Evolutionary conservation across 2,113 vertebrate genomes (phyloP).

Genomic region (Nasalis larvatus): DNA sequence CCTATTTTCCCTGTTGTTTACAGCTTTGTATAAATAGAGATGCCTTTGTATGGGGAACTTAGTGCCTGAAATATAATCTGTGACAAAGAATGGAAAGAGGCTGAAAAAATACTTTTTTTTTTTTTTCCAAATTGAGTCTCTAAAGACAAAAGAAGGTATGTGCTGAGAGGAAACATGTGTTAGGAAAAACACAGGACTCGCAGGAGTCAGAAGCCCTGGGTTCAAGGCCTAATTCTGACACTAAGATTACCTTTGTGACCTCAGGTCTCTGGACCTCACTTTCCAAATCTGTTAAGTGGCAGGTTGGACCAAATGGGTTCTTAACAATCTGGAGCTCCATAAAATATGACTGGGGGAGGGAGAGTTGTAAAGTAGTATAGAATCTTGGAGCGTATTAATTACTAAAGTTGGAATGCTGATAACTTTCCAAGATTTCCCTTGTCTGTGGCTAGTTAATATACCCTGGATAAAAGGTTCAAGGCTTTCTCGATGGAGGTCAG

Average conservation of each 20-base stretch:
- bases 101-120: not conserved
- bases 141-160: not conserved
- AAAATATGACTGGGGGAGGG: not conserved
- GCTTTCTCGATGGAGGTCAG: not conserved
- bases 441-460: not conserved
- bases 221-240: not conserved
- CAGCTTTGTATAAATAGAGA: conserved; percentile 44
- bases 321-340: not conserved
- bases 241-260: not conserved
- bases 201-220: not conserved
- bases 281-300: not conserved
- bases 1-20: conserved; percentile 48
- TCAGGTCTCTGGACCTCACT: not conserved
- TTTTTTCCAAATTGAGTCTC: not conserved
- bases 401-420: not conserved
- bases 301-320: not conserved
- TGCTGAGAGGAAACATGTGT: not conserved
- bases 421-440: not conserved
- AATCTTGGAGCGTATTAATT: not conserved
- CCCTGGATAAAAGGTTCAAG: not conserved
- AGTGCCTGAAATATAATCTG: conserved; percentile 17
- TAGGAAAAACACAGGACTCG: not conserved
- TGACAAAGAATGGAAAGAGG: not conserved
- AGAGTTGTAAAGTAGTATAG: not conserved
- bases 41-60: conserved; percentile 40